A percentile compares a stretch with the other conserved stretches of the same genome.
Conservation (phyloP, 37 sponge, comb jelly and placozoan genomes). For the Eunapius fragilis region DNA sequence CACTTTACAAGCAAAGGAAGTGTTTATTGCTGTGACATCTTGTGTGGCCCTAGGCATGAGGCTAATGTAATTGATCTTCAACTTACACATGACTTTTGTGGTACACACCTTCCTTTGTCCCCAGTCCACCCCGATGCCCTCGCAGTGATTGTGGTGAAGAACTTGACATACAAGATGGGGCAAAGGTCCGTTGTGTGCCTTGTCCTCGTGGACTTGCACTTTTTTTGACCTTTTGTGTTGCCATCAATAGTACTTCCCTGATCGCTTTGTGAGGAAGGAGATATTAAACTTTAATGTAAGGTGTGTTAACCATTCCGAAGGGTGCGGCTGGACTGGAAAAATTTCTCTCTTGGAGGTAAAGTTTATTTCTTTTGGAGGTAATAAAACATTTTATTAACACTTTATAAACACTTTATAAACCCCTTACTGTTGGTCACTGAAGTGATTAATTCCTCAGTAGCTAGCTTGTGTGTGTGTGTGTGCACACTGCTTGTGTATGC, state of each 20-base stretch:
- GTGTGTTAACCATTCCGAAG: slow-evolving; percentile 16
- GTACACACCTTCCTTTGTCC: not conserved
- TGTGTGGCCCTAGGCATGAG: too few relatives aligned
- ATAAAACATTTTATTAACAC: too few relatives aligned
- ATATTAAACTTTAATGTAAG: slow-evolving; percentile 14
- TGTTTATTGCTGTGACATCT: too few relatives aligned
- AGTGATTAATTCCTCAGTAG: too few relatives aligned
- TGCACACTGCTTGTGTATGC: too few relatives aligned
- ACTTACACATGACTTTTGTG: too few relatives aligned
- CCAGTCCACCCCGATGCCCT: slow-evolving; percentile 10
- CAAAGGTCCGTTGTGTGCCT: not conserved
- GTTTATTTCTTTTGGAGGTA: too few relatives aligned
- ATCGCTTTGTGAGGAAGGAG: slow-evolving; percentile 60
- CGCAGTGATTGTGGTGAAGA: slow-evolving; percentile 31
- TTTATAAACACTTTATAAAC: too few relatives aligned
- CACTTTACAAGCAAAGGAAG: too few relatives aligned
- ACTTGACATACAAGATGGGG: slow-evolving; percentile 23
- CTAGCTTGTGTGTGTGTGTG: too few relatives aligned
- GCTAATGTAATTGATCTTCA: too few relatives aligned
- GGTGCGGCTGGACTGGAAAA: slow-evolving; percentile 58
- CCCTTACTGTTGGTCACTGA: too few relatives aligned
- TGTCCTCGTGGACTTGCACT: not conserved
- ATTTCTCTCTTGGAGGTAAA: slow-evolving; percentile 3
- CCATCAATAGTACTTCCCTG: slow-evolving; percentile 61
- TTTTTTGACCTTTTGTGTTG: not conserved